Percentiles rank a stretch among this genome's conserved stretches.
Evolutionary conservation across 2,113 vertebrate species (phyloP).

Genomic region (Loxodonta africana): DNA sequence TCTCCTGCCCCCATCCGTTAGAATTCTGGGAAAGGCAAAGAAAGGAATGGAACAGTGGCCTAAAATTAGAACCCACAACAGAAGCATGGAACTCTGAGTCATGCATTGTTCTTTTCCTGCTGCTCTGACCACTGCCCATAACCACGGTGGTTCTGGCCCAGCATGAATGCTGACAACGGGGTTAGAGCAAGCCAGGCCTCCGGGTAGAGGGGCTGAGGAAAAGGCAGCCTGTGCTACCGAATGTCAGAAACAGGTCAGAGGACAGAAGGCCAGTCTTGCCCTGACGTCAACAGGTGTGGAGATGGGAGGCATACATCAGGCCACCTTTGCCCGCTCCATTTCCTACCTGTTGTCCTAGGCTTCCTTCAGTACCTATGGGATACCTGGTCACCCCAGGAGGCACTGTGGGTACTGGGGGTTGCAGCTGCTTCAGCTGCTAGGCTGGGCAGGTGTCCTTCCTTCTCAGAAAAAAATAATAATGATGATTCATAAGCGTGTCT

Average conservation of each 20-base stretch:
- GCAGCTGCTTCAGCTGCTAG: neutral
- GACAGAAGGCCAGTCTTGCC: neutral
- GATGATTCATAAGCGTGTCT: neutral
- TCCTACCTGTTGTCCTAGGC: neutral
- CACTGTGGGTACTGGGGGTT: neutral
- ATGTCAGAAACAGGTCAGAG: accelerated
- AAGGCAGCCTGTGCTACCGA: neutral
- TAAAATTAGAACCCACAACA: constrained; percentile 83
- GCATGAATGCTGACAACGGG: constrained; percentile 11
- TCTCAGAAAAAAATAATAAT: constrained; percentile 9
- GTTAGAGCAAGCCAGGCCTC: neutral
- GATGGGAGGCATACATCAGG: accelerated
- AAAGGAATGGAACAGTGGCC: constrained; percentile 73
- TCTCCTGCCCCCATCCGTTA: constrained; percentile 17
- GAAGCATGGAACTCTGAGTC: constrained; percentile 76
- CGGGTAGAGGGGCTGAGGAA: neutral
- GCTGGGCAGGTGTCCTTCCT: neutral
- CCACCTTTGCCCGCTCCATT: neutral
- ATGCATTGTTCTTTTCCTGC: constrained; percentile 73
- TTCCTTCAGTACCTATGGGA: neutral
- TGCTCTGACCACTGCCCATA: constrained; percentile 15
- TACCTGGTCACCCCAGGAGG: neutral
- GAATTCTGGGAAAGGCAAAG: constrained; percentile 80
- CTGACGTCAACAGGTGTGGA: neutral
- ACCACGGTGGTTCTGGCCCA: constrained; percentile 48